A percentile compares a stretch with the other conserved stretches of the same genome.
phyloP scores from a whole-genome alignment of 2,888 invertebrate genomes.

The Pachydiplax longipennis region DNA sequence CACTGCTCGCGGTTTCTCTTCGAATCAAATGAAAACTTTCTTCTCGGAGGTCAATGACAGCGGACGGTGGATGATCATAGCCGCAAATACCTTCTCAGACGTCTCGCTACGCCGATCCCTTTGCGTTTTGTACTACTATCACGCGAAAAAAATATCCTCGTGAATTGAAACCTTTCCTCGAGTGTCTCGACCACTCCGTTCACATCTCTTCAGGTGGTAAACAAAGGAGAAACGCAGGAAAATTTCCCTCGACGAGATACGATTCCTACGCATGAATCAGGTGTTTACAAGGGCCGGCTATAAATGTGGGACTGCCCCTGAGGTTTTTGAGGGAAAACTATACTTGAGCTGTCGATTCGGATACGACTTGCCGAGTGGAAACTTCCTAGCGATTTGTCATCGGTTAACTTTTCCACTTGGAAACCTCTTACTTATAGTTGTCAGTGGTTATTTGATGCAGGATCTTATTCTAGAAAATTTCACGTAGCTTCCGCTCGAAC shows the following conservation, averaged over 20 bases:
- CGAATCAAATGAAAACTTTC: constrained; percentile 27
- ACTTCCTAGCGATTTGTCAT: background rate
- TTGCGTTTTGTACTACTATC: background rate
- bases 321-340: too few species aligned
- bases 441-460: too few species aligned
- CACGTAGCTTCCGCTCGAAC: too few species aligned
- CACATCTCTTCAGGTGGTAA: background rate
- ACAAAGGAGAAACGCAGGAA: background rate
- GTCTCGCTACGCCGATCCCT: background rate
- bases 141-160: background rate
- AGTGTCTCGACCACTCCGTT: background rate
- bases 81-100: background rate
- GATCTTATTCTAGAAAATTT: too few species aligned
- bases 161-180: background rate
- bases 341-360: too few species aligned
- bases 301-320: too few species aligned
- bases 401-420: too few species aligned
- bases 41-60: constrained; percentile 38
- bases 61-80: constrained; percentile 11
- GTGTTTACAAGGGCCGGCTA: too few species aligned
- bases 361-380: background rate
- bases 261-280: too few species aligned
- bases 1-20: background rate
- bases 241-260: background rate
- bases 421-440: too few species aligned